phyloP scores from a whole-genome alignment of 2,888 invertebrate genomes.

The Callinectes sapidus region DNA sequence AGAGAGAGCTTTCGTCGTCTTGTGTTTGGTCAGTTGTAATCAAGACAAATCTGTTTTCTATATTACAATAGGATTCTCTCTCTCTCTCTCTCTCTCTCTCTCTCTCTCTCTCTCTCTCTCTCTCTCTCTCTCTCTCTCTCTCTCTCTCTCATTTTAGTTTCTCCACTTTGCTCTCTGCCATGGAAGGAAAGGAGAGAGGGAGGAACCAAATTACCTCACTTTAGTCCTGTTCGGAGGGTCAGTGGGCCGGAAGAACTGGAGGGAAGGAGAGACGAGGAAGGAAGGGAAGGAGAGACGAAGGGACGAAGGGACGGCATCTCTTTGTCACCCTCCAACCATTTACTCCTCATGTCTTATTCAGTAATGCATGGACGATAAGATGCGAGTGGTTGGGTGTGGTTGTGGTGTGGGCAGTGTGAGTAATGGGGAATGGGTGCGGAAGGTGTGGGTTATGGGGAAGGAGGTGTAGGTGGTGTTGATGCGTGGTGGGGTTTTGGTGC shows the following conservation, averaged over 20 bases:
- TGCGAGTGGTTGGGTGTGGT: neutral
- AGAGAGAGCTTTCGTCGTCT: neutral
- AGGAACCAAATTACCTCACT: conserved; percentile 32
- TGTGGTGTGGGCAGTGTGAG: neutral
- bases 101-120: conserved; percentile 25
- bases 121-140: conserved; percentile 25
- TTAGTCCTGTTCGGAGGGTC: conserved; percentile 17
- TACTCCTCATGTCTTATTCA: conserved; percentile 42
- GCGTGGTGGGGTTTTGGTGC: neutral
- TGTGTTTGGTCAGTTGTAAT: neutral
- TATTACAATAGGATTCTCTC: neutral
- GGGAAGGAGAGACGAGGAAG: neutral
- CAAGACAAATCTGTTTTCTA: neutral
- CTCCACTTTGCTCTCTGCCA: neutral
- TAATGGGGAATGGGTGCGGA: neutral
- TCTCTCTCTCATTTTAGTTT: neutral
- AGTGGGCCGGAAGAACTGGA: conserved; percentile 18
- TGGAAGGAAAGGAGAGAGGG: neutral
- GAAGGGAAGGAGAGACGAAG: neutral
- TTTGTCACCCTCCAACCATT: conserved; percentile 18
- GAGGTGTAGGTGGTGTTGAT: neutral
- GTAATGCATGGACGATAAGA: neutral
- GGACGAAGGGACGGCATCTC: neutral
- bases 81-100: conserved; percentile 25
- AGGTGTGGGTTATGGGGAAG: neutral